These are phyloP conservation scores for Phacellophora camtschatica DNA, from an alignment of 30 jellyfish, hydroid and myxozoan genomes.

Conservation along the genomic window DNA sequence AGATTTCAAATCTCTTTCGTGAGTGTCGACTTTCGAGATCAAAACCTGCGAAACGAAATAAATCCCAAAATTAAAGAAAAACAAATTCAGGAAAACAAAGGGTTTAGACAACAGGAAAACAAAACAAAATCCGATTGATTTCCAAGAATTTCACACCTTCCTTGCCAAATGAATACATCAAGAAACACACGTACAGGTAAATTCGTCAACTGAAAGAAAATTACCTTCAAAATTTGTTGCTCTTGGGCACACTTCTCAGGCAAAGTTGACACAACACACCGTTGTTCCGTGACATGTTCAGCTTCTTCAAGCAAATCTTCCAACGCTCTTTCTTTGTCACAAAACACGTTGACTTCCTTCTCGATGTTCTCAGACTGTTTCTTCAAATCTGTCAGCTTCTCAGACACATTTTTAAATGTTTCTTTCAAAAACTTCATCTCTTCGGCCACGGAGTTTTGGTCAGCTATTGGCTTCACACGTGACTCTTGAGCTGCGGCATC, in stretches of 20 bases:
- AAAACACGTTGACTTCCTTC: constrained; percentile 44
- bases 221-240: constrained; percentile 58
- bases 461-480: constrained; percentile 72
- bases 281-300: constrained; percentile 43
- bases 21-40: constrained; percentile 51
- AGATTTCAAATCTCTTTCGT: constrained; percentile 74
- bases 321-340: constrained; percentile 66
- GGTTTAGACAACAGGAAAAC: no score
- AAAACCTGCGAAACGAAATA: constrained; percentile 33
- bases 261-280: constrained; percentile 56
- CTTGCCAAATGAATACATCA: no score
- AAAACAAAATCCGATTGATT: no score
- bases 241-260: constrained; percentile 78
- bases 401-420: constrained; percentile 57
- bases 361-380: constrained; percentile 71
- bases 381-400: constrained; percentile 50
- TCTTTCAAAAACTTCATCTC: constrained; percentile 54
- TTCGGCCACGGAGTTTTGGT: constrained; percentile 66
- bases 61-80: no score
- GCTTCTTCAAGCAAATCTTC: constrained; percentile 68
- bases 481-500: constrained; percentile 76
- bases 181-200: no score
- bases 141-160: no score
- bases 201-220: no score
- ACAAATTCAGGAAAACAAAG: no score